Conservation (phyloP, 2,888 invertebrate species). For the Cylloceria caligata region DNA sequence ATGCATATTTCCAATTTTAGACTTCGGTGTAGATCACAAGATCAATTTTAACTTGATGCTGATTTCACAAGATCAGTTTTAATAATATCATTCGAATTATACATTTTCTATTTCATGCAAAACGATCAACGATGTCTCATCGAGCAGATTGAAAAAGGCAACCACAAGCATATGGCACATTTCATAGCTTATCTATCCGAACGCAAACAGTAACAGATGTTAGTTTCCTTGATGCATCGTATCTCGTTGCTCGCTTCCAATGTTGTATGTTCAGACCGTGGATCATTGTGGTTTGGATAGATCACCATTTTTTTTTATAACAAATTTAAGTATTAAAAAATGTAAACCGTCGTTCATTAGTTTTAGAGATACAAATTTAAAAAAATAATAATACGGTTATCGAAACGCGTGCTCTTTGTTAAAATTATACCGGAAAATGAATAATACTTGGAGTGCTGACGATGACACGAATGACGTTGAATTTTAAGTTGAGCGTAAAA, state of each 20-base stretch:
- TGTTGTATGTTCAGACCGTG: conserved; percentile 5
- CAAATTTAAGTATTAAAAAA: background rate
- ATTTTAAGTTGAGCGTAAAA: conserved; percentile 6
- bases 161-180: conserved; percentile 45
- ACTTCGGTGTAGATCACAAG: background rate
- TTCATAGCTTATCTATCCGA: conserved; percentile 46
- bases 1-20: too few relatives aligned
- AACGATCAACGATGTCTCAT: background rate
- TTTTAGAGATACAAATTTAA: too few relatives aligned
- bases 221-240: conserved; percentile 42
- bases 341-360: background rate
- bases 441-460: background rate
- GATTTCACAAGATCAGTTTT: background rate
- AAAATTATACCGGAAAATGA: background rate
- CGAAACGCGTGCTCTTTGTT: background rate
- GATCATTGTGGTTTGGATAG: conserved; percentile 10
- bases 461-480: conserved; percentile 2
- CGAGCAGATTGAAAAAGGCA: background rate
- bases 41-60: too few relatives aligned
- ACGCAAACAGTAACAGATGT: conserved; percentile 58
- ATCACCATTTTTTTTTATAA: background rate
- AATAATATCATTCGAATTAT: background rate
- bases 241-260: conserved; percentile 13
- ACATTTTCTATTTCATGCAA: conserved; percentile 1
- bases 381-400: background rate